A percentile compares a stretch with the other conserved stretches of the same genome.
Evolutionary conservation across 1,140 invertebrate species (phyloP).

Genomic region (Thaumatotibia leucotreta): DNA sequence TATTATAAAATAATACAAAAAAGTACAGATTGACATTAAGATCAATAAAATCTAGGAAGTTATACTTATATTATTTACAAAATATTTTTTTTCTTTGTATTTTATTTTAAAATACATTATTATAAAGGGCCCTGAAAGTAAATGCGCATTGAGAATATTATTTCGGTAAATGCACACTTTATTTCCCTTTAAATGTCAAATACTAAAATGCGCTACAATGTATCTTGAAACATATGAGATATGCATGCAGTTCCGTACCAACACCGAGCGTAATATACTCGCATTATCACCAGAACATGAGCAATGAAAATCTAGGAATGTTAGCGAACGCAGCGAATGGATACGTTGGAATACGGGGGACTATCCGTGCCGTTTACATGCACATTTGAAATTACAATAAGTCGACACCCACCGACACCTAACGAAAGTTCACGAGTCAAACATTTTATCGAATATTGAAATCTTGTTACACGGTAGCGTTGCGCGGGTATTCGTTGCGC

Average conservation of each 20-base stretch:
- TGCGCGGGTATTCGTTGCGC: neutral
- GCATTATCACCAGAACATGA: neutral
- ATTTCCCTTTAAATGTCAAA: no score
- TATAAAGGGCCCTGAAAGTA: no score
- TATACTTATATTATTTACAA: no score
- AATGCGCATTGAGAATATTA: no score
- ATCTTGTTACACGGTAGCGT: slow-evolving; percentile 20
- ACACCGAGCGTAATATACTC: neutral
- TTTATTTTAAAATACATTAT: no score
- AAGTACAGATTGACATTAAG: no score
- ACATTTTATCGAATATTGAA: slow-evolving; percentile 46
- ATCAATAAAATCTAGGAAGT: no score
- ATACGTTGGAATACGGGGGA: slow-evolving; percentile 24
- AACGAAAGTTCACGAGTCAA: slow-evolving; percentile 58
- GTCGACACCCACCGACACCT: slow-evolving; percentile 35
- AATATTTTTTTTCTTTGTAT: no score
- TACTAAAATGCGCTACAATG: no score
- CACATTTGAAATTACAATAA: slow-evolving; percentile 71
- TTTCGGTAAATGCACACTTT: no score
- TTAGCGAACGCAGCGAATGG: slow-evolving; percentile 3
- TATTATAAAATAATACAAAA: no score
- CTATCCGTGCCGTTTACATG: slow-evolving; percentile 45
- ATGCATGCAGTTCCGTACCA: neutral
- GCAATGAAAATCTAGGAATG: neutral
- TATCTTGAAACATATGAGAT: neutral